phyloP scores from a whole-genome alignment of 2,113 vertebrate genomes.

The Cyprinus carpio region DNA sequence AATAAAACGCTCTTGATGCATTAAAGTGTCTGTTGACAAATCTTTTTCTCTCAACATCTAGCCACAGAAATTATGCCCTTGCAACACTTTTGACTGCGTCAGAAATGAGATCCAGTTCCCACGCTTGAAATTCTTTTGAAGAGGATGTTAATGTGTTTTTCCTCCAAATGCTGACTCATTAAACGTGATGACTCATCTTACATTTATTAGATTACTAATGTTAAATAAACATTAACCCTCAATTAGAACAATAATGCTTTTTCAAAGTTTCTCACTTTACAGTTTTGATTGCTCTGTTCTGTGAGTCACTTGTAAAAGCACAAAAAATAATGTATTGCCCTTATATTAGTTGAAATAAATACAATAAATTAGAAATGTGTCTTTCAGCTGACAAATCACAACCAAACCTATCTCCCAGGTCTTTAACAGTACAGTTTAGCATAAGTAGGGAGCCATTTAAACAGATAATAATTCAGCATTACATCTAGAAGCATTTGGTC shows the following conservation, averaged over 20 bases:
- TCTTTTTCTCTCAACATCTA: background rate
- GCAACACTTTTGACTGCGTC: background rate
- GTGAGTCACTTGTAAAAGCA: background rate
- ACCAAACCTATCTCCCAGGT: background rate
- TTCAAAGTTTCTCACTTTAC: background rate
- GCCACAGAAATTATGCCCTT: background rate
- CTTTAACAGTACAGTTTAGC: background rate
- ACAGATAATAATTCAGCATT: background rate
- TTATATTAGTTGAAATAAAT: background rate
- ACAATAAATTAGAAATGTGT: background rate
- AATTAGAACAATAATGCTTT: background rate
- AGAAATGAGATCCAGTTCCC: conserved; percentile 5
- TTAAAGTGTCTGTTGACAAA: background rate
- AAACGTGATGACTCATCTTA: background rate
- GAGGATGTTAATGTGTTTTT: conserved; percentile 9
- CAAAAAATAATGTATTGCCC: background rate
- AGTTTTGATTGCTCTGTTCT: background rate
- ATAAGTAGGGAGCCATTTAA: background rate
- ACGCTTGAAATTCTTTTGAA: conserved; percentile 7
- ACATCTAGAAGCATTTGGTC: background rate
- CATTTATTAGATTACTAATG: background rate
- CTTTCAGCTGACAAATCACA: background rate
- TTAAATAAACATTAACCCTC: too few species aligned
- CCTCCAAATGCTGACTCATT: background rate
- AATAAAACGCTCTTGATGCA: background rate